phyloP scores from a whole-genome alignment of 2,888 invertebrate genomes.

The Tridacna crocea region DNA sequence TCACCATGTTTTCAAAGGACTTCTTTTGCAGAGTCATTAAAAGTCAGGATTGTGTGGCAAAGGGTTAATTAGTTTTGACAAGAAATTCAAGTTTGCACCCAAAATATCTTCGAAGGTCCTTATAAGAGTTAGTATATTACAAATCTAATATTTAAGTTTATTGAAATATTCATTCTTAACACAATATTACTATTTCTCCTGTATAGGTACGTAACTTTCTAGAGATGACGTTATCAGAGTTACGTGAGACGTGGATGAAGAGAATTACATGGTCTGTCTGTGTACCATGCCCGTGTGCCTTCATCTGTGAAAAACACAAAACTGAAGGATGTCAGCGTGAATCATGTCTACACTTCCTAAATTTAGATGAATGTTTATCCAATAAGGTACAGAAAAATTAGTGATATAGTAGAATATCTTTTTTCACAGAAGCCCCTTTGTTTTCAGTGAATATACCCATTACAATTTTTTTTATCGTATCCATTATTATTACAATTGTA shows the following conservation, averaged over 20 bases:
- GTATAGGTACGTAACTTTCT: constrained; percentile 83
- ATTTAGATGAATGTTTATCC: constrained; percentile 84
- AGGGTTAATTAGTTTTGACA: no score
- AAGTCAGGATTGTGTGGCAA: no score
- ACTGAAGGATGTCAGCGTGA: constrained; percentile 77
- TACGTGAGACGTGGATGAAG: constrained; percentile 84
- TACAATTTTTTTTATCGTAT: no score
- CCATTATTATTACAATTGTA: no score
- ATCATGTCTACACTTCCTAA: constrained; percentile 83
- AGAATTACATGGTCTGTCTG: constrained; percentile 82
- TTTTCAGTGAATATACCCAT: no score
- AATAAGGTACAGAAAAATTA: constrained; percentile 81
- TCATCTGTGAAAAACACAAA: constrained; percentile 81
- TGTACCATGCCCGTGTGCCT: constrained; percentile 83
- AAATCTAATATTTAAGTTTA: no score
- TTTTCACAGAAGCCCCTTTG: background rate
- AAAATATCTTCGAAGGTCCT: no score
- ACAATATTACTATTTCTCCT: no score
- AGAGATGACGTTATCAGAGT: constrained; percentile 82
- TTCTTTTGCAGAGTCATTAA: no score
- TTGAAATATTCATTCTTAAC: background rate
- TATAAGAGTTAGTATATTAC: no score
- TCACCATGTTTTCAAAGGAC: no score
- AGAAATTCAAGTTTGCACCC: no score
- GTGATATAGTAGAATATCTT: background rate